Evolutionary conservation across 2,888 invertebrate genomes (phyloP), one percentile per base, ranked within the genome.

Genomic region (Coelinius sp.): DNA sequence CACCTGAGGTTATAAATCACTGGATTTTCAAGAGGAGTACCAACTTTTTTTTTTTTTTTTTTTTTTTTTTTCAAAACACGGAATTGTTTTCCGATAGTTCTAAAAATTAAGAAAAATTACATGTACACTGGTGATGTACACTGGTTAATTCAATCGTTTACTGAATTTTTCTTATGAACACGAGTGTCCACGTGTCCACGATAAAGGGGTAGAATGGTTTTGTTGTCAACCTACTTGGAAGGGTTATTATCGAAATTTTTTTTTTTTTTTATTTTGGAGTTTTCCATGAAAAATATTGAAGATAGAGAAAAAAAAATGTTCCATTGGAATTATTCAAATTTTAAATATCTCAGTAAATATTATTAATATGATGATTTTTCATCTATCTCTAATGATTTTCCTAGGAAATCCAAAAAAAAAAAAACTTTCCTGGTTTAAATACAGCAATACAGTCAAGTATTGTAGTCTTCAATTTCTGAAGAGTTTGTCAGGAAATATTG

Each of bases 1-100:
- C 59, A 59, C 59, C 59, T 59, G 59, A 59, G 27, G 59, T 35
- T 35, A 59, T 31, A 35, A 35, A 59, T 59, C 59, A 31, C 59
- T 59, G 59, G 59, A 59, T 56, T 31, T 59, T 31, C 20, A 17
- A 14, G 22, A 25, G 31, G 17, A 20, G 17, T 59, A 35, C 20
- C 35, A 59, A 56, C 25, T n/a, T n/a, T 59, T 31, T 31, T 27
- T 27, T 7, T 4, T 17, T 22, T 35, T 25, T n/a, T n/a, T n/a
- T 59, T 31, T 31, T 27, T 27, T 7, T 4, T 17, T 22, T 35
- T 25, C 6, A 12, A 25, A 59, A 59, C 3, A 59, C 35, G 31
- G 27, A 56, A 56, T n/a, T 59, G 31, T 59, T 14, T 59, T 59
- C 35, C 59, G 31, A 14, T 31, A 4, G 8, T n/a, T 35, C 59